These are phyloP conservation scores for Carettochelys insculpta DNA, from an alignment of 2,113 vertebrate genomes.

Conservation along the genomic window DNA sequence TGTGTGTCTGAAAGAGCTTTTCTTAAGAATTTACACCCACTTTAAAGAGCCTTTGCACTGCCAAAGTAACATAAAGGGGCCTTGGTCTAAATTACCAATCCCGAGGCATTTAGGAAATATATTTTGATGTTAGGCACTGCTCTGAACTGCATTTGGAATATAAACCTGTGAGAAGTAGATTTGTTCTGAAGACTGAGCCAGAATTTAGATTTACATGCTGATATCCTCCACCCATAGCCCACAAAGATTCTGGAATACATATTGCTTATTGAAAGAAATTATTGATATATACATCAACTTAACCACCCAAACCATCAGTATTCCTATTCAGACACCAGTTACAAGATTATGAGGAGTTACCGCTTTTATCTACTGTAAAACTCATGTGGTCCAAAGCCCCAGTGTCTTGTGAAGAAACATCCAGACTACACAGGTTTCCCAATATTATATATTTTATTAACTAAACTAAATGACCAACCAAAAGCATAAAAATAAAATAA, in stretches of 20 bases:
- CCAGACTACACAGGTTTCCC: background rate
- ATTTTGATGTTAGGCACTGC: background rate
- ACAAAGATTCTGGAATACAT: background rate
- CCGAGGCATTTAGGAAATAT: background rate
- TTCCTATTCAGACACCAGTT: background rate
- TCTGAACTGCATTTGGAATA: background rate
- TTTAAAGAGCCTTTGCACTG: background rate
- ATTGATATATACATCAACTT: background rate
- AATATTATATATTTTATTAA: background rate
- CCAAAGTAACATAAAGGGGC: background rate
- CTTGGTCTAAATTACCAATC: background rate
- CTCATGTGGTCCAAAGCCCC: background rate
- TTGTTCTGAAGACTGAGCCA: background rate
- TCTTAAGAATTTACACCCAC: background rate
- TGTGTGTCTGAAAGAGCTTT: background rate
- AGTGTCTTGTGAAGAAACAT: background rate
- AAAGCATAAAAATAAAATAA: too few species aligned
- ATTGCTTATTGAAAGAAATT: background rate
- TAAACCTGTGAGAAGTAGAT: background rate
- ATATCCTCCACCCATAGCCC: background rate
- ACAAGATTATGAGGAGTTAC: background rate
- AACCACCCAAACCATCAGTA: background rate
- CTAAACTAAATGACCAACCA: background rate
- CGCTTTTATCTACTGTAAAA: background rate
- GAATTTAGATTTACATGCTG: background rate